Evolutionary conservation across 1,140 invertebrate genomes (phyloP).

Genomic region (Heliothis subflexa): DNA sequence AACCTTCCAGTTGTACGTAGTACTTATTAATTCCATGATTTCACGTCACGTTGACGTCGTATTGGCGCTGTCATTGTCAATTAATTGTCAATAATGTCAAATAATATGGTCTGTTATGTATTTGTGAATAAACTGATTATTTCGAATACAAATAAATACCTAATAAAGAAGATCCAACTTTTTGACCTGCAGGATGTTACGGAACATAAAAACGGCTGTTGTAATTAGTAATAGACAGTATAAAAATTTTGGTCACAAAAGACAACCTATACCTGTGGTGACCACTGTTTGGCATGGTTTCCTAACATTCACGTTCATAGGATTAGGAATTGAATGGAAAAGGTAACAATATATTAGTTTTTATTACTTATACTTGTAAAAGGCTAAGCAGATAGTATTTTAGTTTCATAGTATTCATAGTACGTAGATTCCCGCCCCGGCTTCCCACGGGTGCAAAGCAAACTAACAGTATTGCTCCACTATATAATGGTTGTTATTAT

Average conservation of each 20-base stretch:
- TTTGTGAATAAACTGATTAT: not conserved
- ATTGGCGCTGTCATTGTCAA: too few relatives aligned
- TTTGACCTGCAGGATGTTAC: constrained; percentile 5
- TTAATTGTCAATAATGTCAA: too few relatives aligned
- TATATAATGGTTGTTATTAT: too few relatives aligned
- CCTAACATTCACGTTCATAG: constrained; percentile 77
- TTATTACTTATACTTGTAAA: not conserved
- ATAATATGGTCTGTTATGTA: too few relatives aligned
- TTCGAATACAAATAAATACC: not conserved
- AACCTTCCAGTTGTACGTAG: too few relatives aligned
- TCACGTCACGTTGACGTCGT: too few relatives aligned
- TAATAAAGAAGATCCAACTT: too few relatives aligned
- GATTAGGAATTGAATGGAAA: constrained; percentile 73
- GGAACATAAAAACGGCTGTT: not conserved
- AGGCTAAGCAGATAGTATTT: not conserved
- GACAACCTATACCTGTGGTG: constrained; percentile 63
- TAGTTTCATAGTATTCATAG: too few relatives aligned
- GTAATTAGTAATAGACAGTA: constrained; percentile 51
- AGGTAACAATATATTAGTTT: constrained; percentile 58
- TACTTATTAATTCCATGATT: too few relatives aligned
- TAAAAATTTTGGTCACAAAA: constrained; percentile 82
- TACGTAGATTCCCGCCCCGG: too few relatives aligned
- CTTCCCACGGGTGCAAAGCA: too few relatives aligned
- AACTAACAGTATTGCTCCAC: too few relatives aligned
- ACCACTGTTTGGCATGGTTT: constrained; percentile 78